These are phyloP conservation scores for Enteromius thamalakanensis DNA, from an alignment of 2,797 vertebrate species.

Conservation along the genomic window DNA sequence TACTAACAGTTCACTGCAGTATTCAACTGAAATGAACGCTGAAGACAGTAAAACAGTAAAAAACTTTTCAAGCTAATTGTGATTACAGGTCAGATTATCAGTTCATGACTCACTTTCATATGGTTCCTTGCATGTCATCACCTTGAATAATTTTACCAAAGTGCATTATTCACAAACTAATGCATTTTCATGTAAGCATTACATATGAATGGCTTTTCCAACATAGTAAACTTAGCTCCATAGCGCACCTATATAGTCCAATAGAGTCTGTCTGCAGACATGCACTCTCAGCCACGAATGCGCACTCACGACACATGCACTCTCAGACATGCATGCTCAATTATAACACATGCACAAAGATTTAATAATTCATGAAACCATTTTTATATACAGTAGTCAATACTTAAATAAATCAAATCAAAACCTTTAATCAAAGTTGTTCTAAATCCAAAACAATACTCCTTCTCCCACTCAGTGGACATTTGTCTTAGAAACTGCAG, in stretches of 20 bases:
- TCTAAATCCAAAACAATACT: too few relatives aligned
- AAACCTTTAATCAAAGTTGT: too few relatives aligned
- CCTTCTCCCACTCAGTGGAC: too few relatives aligned
- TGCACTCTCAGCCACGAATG: too few relatives aligned
- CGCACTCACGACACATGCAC: too few relatives aligned
- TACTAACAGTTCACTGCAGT: not conserved
- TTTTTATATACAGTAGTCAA: too few relatives aligned
- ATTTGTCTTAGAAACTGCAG: too few relatives aligned
- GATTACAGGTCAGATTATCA: not conserved
- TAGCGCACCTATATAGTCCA: not conserved
- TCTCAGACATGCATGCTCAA: too few relatives aligned
- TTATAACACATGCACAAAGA: too few relatives aligned
- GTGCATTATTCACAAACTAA: not conserved
- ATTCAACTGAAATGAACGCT: not conserved
- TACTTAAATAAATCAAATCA: too few relatives aligned
- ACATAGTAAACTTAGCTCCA: not conserved
- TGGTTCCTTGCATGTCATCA: not conserved
- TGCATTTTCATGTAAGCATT: not conserved
- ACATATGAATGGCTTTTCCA: not conserved
- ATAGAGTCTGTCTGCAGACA: too few relatives aligned
- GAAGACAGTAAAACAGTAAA: not conserved
- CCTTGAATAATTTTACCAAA: not conserved
- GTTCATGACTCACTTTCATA: not conserved
- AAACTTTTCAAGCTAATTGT: not conserved
- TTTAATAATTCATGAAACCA: too few relatives aligned